phyloP scores from a whole-genome alignment of 2,888 invertebrate genomes.

The Cremastinae sp. region DNA sequence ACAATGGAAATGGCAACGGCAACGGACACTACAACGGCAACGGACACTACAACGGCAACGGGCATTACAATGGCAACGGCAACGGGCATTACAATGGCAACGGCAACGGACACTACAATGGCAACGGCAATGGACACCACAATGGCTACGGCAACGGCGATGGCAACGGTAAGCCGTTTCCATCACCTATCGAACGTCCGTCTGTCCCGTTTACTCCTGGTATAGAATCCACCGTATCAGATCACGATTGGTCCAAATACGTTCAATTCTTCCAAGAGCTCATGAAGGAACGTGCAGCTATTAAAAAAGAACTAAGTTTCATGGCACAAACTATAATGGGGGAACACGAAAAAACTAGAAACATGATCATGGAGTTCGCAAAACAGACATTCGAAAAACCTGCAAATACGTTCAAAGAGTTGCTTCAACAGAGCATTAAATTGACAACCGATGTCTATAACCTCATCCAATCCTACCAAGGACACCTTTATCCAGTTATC shows the following conservation, averaged over 20 bases:
- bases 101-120: no score
- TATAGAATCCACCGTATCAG: not conserved
- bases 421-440: not conserved
- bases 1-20: no score
- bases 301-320: not conserved
- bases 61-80: no score
- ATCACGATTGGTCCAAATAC: not conserved
- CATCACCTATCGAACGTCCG: not conserved
- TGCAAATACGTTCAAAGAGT: not conserved
- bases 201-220: not conserved
- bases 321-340: not conserved
- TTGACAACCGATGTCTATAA: no score
- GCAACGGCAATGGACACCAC: no score
- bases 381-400: not conserved
- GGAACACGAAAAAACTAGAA: not conserved
- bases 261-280: constrained; percentile 4
- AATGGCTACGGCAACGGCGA: no score
- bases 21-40: no score
- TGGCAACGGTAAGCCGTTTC: not conserved
- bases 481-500: not conserved
- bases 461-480: no score
- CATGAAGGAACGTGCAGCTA: not conserved
- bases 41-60: no score
- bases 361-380: not conserved
- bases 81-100: no score